These are phyloP conservation scores for Lithodes maja DNA, from an alignment of 2,888 invertebrate genomes.

Conservation along the genomic window DNA sequence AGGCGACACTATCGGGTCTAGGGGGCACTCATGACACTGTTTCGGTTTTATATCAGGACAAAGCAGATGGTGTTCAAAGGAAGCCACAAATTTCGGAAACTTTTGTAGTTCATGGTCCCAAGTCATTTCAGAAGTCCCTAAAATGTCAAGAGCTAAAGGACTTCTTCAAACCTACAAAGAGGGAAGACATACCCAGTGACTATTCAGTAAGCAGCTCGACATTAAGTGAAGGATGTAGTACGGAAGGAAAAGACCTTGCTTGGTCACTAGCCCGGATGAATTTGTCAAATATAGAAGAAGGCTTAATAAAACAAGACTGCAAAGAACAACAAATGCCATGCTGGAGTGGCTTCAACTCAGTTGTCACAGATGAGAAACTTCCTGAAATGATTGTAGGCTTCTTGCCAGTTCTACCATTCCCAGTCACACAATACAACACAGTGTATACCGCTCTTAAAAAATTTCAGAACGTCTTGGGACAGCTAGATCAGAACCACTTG, in stretches of 20 bases:
- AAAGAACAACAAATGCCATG: background rate
- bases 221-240: too few relatives aligned
- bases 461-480: constrained; percentile 18
- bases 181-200: background rate
- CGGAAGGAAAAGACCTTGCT: constrained; percentile 3
- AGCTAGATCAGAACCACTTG: background rate
- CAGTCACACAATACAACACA: background rate
- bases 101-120: background rate
- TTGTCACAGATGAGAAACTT: constrained; percentile 13
- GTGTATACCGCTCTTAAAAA: constrained; percentile 17
- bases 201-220: background rate
- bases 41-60: background rate
- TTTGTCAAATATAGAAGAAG: constrained; percentile 5
- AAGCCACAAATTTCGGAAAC: background rate
- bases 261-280: background rate
- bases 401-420: constrained; percentile 19
- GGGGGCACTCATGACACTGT: constrained; percentile 11
- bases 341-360: constrained; percentile 5
- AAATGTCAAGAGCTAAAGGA: background rate
- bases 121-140: background rate
- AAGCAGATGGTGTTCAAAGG: background rate
- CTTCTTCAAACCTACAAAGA: constrained; percentile 6
- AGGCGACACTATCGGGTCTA: background rate
- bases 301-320: background rate
- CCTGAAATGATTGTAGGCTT: constrained; percentile 28